phyloP scores from a whole-genome alignment of 1,140 invertebrate genomes.

The Drosophila sucinea region DNA sequence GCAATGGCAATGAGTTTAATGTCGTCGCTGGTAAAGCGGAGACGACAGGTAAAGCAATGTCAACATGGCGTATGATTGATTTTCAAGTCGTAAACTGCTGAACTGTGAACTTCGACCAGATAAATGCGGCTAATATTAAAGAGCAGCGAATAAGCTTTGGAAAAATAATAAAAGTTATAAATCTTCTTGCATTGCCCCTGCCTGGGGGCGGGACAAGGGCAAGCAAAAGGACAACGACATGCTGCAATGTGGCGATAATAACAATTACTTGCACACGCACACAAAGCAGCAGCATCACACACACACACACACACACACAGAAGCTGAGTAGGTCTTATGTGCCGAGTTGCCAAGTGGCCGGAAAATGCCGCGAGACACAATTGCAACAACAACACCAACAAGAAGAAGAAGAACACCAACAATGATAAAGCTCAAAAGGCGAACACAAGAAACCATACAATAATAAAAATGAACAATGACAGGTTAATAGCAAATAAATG shows the following conservation, averaged over 20 bases:
- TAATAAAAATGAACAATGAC: conserved; percentile 83
- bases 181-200: conserved; percentile 68
- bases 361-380: conserved; percentile 77
- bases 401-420: conserved; percentile 20
- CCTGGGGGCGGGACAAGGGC: conserved; percentile 31
- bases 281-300: conserved; percentile 36
- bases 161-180: conserved; percentile 83
- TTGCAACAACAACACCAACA: conserved; percentile 51
- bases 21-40: conserved; percentile 55
- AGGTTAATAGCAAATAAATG: conserved; percentile 83
- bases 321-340: conserved; percentile 35
- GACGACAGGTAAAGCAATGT: conserved; percentile 51
- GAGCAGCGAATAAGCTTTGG: conserved; percentile 70
- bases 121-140: conserved; percentile 69
- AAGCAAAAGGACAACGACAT: conserved; percentile 60
- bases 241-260: conserved; percentile 81
- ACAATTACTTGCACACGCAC: conserved; percentile 81
- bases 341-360: conserved; percentile 59
- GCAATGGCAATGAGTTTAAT: conserved; percentile 74
- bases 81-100: conserved; percentile 68
- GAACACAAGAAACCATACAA: conserved; percentile 52
- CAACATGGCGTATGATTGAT: conserved; percentile 79
- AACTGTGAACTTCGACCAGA: conserved; percentile 51
- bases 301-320: conserved; percentile 30
- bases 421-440: conserved; percentile 35